phyloP scores from a whole-genome alignment of 64 coral and sea anemone genomes.

The Trachythela sp. region DNA sequence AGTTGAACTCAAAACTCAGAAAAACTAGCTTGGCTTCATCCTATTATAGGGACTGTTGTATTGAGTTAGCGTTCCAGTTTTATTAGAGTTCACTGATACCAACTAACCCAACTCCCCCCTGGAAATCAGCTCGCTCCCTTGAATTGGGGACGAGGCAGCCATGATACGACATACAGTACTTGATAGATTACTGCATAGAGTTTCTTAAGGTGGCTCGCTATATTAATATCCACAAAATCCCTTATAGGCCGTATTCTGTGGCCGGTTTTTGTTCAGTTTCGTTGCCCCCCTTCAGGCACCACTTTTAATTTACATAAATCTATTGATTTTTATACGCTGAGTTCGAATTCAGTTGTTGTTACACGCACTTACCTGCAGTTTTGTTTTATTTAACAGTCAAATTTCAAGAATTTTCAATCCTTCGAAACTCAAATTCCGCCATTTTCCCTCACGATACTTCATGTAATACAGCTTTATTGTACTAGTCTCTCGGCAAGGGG shows the following conservation, averaged over 20 bases:
- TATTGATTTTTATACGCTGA: not conserved
- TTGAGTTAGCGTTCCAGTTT: too few relatives aligned
- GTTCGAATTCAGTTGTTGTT: slow-evolving; percentile 10
- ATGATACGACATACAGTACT: too few relatives aligned
- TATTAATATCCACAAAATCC: too few relatives aligned
- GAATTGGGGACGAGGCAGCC: too few relatives aligned
- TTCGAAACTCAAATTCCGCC: not conserved
- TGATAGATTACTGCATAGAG: too few relatives aligned
- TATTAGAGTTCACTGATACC: too few relatives aligned
- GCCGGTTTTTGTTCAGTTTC: not conserved
- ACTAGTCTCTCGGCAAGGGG: not conserved
- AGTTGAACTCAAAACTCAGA: too few relatives aligned
- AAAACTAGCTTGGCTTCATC: too few relatives aligned
- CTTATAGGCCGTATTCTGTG: not conserved
- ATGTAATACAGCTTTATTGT: not conserved
- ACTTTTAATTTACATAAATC: not conserved
- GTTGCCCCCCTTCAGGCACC: slow-evolving; percentile 20
- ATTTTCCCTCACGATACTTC: not conserved
- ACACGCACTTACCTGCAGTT: slow-evolving; percentile 6
- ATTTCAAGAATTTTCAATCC: not conserved
- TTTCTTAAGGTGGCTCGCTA: too few relatives aligned
- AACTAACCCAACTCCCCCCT: too few relatives aligned
- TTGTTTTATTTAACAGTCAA: not conserved
- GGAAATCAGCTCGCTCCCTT: too few relatives aligned
- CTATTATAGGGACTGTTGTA: too few relatives aligned